Conservation (phyloP, 2,797 vertebrate species). For the Acipenser ruthenus region DNA sequence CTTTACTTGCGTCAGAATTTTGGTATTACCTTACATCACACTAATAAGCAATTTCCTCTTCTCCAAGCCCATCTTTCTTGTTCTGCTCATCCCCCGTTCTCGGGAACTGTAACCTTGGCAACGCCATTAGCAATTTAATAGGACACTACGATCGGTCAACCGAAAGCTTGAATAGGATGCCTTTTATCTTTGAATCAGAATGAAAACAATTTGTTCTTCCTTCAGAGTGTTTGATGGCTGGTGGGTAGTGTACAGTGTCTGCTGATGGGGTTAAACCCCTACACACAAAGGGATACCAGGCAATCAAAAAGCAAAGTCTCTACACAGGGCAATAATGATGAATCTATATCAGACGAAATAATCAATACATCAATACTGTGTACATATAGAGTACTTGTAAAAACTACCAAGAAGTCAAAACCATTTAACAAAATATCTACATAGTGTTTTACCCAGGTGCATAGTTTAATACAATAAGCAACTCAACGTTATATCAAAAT, state of each 20-base stretch:
- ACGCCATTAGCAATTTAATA: constrained; percentile 45
- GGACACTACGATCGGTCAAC: constrained; percentile 27
- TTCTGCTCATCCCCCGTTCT: constrained; percentile 21
- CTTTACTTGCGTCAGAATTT: constrained; percentile 20
- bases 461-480: no score
- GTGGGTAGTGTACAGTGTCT: not conserved
- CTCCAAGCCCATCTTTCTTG: constrained; percentile 11
- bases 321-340: no score
- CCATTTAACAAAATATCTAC: no score
- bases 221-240: no score
- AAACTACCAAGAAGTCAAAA: no score
- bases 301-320: no score
- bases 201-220: not conserved
- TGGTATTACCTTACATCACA: constrained; percentile 20
- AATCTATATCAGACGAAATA: no score
- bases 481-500: no score
- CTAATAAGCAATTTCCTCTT: constrained; percentile 9
- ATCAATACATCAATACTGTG: no score
- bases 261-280: not conserved
- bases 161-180: constrained; percentile 15
- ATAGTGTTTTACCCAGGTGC: no score
- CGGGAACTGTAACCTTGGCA: constrained; percentile 36
- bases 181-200: constrained; percentile 25
- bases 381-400: no score
- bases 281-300: no score